These are phyloP conservation scores for Coturnix japonica DNA, from an alignment of 2,113 vertebrate genomes.

Conservation along the genomic window DNA sequence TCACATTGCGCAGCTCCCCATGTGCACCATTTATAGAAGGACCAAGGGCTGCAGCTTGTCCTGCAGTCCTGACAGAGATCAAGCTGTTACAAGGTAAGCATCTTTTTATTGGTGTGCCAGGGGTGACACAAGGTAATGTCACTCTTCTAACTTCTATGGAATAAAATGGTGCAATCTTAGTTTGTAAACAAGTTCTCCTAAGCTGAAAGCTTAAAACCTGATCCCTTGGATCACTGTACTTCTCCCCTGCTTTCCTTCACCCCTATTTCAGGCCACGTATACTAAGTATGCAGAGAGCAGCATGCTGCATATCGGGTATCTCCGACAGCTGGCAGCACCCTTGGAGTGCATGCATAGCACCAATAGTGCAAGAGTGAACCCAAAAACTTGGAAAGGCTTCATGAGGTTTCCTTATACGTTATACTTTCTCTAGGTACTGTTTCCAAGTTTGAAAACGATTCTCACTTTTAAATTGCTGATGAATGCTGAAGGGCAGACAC, in stretches of 20 bases:
- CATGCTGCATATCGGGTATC: neutral
- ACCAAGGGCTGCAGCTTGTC: neutral
- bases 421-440: neutral
- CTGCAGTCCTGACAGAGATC: neutral
- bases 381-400: constrained; percentile 1
- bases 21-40: neutral
- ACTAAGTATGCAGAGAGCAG: neutral
- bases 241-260: neutral
- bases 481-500: neutral
- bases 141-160: neutral
- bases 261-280: constrained; percentile 10
- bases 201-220: constrained; percentile 2
- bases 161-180: neutral
- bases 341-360: neutral
- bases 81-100: neutral
- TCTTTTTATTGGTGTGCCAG: neutral
- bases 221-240: neutral
- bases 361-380: neutral
- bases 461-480: neutral
- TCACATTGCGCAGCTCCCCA: accelerated
- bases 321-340: neutral
- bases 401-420: neutral
- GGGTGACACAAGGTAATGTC: neutral
- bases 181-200: neutral
- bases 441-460: neutral